Evolutionary conservation across 2,888 invertebrate genomes (phyloP).

Genomic region (Sclerodermus sp.): DNA sequence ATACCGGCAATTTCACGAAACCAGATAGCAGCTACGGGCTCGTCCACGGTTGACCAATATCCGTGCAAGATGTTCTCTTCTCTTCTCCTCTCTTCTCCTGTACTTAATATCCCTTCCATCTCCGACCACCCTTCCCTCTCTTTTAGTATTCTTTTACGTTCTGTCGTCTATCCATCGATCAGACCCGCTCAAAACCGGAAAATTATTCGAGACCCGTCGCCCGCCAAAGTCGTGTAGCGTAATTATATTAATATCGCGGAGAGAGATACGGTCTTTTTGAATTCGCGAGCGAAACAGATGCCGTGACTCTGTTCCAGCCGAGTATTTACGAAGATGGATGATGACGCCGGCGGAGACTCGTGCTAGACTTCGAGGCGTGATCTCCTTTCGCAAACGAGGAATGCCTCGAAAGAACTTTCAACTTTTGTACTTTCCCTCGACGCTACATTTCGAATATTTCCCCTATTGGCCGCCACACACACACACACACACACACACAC

Average conservation of each 20-base stretch:
- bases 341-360: constrained; percentile 11
- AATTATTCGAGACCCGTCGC: no score
- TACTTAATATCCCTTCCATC: no score
- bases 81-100: no score
- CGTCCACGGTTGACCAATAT: not conserved
- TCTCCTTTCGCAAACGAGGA: constrained; percentile 12
- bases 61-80: no score
- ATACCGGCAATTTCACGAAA: constrained; percentile 34
- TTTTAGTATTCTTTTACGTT: no score
- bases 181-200: no score
- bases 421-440: constrained; percentile 3
- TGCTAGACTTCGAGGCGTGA: constrained; percentile 4
- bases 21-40: constrained; percentile 13
- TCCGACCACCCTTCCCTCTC: no score
- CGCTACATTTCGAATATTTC: constrained; percentile 3
- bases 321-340: constrained; percentile 19
- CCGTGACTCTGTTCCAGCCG: constrained; percentile 9
- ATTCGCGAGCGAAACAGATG: not conserved
- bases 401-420: constrained; percentile 5
- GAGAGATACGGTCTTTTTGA: constrained; percentile 14
- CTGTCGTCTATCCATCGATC: no score
- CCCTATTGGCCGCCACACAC: no score
- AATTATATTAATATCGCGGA: constrained; percentile 37
- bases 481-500: no score
- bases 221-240: constrained; percentile 23